These are phyloP conservation scores for Sinotaia quadrata DNA, from an alignment of 2,888 invertebrate species.

Conservation along the genomic window DNA sequence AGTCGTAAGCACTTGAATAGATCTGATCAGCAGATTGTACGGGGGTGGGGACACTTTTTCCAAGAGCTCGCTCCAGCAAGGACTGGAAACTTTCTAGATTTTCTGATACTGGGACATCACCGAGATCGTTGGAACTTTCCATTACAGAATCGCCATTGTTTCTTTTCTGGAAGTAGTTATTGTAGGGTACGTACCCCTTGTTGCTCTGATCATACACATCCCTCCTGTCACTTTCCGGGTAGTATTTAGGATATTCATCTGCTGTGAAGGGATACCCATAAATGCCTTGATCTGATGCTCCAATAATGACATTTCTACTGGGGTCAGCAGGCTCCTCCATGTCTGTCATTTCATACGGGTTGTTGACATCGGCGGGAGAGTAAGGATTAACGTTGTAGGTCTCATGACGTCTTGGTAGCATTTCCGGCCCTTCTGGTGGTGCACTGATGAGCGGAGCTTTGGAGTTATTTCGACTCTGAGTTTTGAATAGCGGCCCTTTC, in stretches of 20 bases:
- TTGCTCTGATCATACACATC: slow-evolving; percentile 10
- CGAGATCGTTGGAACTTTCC: no score
- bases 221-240: background rate
- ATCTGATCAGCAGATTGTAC: no score
- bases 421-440: background rate
- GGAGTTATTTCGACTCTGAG: background rate
- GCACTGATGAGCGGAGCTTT: no score
- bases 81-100: no score
- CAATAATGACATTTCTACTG: background rate
- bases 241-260: slow-evolving; percentile 4
- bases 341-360: slow-evolving; percentile 4
- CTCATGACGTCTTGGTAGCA: background rate
- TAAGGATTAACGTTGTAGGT: background rate
- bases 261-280: background rate
- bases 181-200: slow-evolving; percentile 16
- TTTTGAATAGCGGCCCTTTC: slow-evolving; percentile 13
- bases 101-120: no score
- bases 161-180: slow-evolving; percentile 21
- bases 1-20: no score
- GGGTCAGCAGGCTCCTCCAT: background rate
- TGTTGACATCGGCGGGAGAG: background rate
- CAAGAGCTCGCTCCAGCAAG: no score
- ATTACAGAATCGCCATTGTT: background rate
- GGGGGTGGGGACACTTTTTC: no score
- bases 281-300: background rate